Conservation (phyloP, 2,888 invertebrate genomes). For the Amblyteles armatorius region DNA sequence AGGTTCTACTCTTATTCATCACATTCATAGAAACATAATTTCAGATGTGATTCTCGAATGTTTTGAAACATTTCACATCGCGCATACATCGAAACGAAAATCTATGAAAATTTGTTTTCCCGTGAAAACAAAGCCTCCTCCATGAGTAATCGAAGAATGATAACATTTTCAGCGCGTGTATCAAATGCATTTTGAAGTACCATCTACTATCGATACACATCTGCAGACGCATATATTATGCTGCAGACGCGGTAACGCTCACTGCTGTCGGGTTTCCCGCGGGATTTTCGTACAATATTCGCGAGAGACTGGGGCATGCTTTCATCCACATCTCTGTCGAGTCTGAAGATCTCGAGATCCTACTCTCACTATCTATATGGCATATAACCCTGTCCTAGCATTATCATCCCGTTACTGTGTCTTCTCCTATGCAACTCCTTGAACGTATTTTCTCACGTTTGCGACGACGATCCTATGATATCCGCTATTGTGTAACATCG, state of each 20-base stretch:
- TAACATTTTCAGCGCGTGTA: neutral
- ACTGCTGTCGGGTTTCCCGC: constrained; percentile 4
- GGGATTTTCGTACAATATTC: constrained; percentile 23
- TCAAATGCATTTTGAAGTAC: neutral
- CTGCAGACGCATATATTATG: neutral
- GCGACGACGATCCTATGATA: neutral
- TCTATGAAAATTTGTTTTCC: neutral
- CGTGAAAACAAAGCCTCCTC: neutral
- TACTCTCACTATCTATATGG: neutral
- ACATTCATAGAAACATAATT: neutral
- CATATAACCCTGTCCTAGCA: neutral
- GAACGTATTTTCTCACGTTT: constrained; percentile 17
- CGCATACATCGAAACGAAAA: neutral
- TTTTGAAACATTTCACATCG: neutral
- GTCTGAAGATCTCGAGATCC: constrained; percentile 6
- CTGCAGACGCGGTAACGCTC: constrained; percentile 1
- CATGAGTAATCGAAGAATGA: neutral
- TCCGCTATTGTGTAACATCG: constrained; percentile 1
- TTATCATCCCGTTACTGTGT: neutral
- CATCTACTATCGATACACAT: neutral
- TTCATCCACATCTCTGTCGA: constrained; percentile 12
- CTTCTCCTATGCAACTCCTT: neutral
- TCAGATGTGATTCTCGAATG: neutral
- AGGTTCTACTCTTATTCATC: too few species aligned
- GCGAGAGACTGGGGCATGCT: constrained; percentile 23